These are phyloP conservation scores for Cryptops parisi DNA, from an alignment of 2,888 invertebrate species.

Conservation along the genomic window DNA sequence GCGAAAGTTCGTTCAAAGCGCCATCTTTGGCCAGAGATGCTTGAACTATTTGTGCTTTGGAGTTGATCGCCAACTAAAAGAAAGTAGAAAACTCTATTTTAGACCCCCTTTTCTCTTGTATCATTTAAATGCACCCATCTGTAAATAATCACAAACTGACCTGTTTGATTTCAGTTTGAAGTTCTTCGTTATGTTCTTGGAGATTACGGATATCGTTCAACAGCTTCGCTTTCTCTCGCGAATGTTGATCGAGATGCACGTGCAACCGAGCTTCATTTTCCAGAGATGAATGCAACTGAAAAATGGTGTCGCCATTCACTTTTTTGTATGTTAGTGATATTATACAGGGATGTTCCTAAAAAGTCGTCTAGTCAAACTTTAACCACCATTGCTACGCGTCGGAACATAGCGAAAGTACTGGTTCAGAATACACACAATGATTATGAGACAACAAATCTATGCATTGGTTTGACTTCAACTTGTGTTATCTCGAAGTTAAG, in stretches of 20 bases:
- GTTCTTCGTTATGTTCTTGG: not conserved
- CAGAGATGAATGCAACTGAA: not conserved
- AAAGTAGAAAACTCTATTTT: too few relatives aligned
- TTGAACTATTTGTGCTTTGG: not conserved
- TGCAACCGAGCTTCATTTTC: not conserved
- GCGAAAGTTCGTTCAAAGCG: not conserved
- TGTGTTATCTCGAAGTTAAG: too few relatives aligned
- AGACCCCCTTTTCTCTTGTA: too few relatives aligned
- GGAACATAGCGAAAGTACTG: too few relatives aligned
- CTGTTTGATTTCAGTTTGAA: not conserved
- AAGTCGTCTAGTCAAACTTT: too few relatives aligned
- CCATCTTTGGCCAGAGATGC: not conserved
- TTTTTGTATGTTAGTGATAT: too few relatives aligned
- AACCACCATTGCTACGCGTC: too few relatives aligned
- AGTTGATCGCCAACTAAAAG: not conserved
- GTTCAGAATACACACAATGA: not conserved
- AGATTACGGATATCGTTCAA: not conserved
- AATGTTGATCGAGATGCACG: not conserved
- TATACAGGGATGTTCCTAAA: too few relatives aligned
- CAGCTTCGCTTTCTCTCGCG: not conserved
- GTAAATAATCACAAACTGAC: not conserved
- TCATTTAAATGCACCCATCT: not conserved
- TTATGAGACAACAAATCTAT: not conserved
- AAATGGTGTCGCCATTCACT: too few relatives aligned
- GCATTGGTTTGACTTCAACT: too few relatives aligned